These are phyloP conservation scores for Drosophila kurseongensis DNA, from an alignment of 1,140 invertebrate species.

Conservation along the genomic window DNA sequence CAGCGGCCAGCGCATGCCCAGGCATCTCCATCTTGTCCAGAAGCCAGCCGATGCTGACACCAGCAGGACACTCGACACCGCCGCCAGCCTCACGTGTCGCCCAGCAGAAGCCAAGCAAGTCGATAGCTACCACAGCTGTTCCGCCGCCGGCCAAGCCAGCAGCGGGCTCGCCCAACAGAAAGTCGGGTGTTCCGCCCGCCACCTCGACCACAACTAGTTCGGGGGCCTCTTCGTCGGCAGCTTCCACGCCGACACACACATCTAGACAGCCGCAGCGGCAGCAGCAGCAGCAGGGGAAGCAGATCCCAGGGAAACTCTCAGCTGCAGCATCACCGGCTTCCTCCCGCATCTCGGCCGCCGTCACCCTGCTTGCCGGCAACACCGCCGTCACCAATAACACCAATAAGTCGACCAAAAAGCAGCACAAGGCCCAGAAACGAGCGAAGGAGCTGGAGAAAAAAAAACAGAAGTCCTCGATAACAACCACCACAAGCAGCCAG, in stretches of 20 bases:
- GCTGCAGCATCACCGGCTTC: conserved; percentile 9
- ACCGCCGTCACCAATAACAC: not conserved
- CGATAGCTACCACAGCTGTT: conserved; percentile 30
- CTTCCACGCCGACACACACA: conserved; percentile 67
- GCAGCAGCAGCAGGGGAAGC: conserved; percentile 21
- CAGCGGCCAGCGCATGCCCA: conserved; percentile 30
- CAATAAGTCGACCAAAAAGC: conserved; percentile 41
- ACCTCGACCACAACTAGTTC: conserved; percentile 46
- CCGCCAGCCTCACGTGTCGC: conserved; percentile 9
- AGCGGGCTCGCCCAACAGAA: conserved; percentile 14
- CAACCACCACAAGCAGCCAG: conserved; percentile 19
- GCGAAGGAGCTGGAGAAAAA: conserved; percentile 68
- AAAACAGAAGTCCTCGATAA: conserved; percentile 49
- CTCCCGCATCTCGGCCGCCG: conserved; percentile 22
- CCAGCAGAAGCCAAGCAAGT: conserved; percentile 39
- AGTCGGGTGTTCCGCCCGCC: conserved; percentile 2
- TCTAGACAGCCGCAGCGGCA: conserved; percentile 10
- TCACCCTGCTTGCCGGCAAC: conserved; percentile 27
- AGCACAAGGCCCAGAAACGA: conserved; percentile 57
- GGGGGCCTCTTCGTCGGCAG: conserved; percentile 61
- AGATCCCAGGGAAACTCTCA: conserved; percentile 9
- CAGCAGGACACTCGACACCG: conserved; percentile 5
- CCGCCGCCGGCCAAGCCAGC: conserved; percentile 5
- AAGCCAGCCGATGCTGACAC: conserved; percentile 37
- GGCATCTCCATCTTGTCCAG: conserved; percentile 47